A percentile compares a stretch with the other conserved stretches of the same genome.
These are phyloP conservation scores for Macrobrachium nipponense DNA, from an alignment of 1,140 invertebrate species.

Conservation along the genomic window DNA sequence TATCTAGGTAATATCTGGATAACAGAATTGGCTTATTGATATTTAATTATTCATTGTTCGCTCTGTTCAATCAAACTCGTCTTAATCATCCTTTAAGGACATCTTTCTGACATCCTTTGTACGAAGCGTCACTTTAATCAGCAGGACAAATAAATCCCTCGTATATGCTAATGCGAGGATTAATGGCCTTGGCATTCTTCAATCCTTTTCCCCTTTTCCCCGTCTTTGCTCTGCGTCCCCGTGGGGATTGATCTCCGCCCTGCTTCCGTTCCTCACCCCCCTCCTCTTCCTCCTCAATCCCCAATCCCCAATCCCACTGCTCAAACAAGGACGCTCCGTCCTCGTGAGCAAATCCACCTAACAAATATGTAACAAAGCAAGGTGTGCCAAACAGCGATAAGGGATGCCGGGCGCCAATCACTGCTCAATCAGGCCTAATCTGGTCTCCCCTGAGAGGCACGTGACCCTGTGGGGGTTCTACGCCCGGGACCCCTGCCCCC, in stretches of 20 bases:
- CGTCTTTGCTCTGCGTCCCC: no score
- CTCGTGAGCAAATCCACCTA: neutral
- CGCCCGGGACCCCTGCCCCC: no score
- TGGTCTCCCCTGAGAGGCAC: conserved; percentile 27
- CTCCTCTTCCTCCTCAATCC: neutral
- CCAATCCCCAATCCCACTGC: neutral
- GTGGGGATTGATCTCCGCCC: no score
- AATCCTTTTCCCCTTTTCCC: neutral
- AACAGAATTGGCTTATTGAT: no score
- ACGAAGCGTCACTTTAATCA: no score
- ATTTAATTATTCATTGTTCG: no score
- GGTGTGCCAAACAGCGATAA: conserved; percentile 35
- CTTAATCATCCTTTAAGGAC: no score
- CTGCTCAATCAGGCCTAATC: conserved; percentile 51
- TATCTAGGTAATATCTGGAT: no score
- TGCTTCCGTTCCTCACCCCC: neutral
- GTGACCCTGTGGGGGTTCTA: neutral
- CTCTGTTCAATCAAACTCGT: neutral
- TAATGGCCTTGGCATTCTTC: neutral
- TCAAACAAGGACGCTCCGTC: neutral
- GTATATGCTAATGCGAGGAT: neutral
- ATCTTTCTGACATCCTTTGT: no score
- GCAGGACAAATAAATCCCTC: neutral
- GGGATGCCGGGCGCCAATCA: conserved; percentile 33
- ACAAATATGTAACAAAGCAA: conserved; percentile 36